Conservation (phyloP, 2,113 vertebrate genomes). For the Nibea albiflora region DNA sequence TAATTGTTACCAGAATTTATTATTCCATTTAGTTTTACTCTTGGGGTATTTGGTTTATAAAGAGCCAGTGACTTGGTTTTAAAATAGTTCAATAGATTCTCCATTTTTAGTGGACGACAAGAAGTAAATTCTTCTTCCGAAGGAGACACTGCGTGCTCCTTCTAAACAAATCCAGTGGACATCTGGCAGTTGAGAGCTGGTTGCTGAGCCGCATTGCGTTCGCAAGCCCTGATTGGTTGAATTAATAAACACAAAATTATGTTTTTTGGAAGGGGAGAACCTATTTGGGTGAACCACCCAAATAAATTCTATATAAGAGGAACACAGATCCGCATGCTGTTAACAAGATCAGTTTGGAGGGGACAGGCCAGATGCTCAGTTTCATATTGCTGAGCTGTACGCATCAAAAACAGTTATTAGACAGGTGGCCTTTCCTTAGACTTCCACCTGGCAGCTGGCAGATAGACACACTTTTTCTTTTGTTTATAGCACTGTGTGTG, state of each 20-base stretch:
- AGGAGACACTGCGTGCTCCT: not conserved
- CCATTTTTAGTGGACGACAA: not conserved
- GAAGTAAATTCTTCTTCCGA: not conserved
- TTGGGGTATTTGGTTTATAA: constrained; percentile 11
- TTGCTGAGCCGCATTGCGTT: constrained; percentile 3
- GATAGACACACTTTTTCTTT: constrained; percentile 53
- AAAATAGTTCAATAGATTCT: constrained; percentile 4
- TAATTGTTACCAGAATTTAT: constrained; percentile 29
- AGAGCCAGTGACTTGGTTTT: constrained; percentile 6
- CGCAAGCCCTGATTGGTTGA: constrained; percentile 4
- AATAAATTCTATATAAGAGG: constrained; percentile 43
- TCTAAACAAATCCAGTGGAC: constrained; percentile 17
- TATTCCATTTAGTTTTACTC: constrained; percentile 27
- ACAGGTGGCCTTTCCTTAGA: constrained; percentile 74
- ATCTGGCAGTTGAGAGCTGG: constrained; percentile 19
- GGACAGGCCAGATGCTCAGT: constrained; percentile 66
- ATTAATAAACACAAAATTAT: constrained; percentile 40
- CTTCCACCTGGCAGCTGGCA: constrained; percentile 75
- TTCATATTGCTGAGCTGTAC: constrained; percentile 58
- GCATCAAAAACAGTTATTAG: constrained; percentile 71
- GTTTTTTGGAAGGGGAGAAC: not conserved
- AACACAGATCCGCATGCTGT: constrained; percentile 31
- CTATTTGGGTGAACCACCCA: constrained; percentile 5
- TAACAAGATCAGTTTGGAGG: constrained; percentile 65
- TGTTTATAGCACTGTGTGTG: constrained; percentile 31